Evolutionary conservation across 2,888 invertebrate species (phyloP), one percentile per base, ranked within the genome.

Genomic region (Trichopria drosophilae): DNA sequence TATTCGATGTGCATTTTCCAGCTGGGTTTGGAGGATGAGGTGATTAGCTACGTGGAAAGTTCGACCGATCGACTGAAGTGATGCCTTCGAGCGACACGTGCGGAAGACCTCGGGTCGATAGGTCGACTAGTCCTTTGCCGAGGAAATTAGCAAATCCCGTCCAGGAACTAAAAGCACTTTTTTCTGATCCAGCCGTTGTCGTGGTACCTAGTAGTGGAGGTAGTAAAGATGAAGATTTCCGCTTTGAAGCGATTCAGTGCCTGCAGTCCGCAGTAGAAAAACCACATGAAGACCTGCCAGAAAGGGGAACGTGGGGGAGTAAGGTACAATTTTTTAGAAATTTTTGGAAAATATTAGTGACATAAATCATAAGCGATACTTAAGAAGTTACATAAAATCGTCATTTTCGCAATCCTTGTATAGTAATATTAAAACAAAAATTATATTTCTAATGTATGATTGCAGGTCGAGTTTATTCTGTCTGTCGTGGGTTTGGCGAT

Each of bases 401-500:
- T n/a, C n/a, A n/a, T n/a, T n/a, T n/a, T n/a, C n/a, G n/a, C n/a
- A n/a, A n/a, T n/a, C n/a, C n/a, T n/a, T n/a, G 22, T 7, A 36
- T 36, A 10, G 3, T 5, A 6, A 19, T 5, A 32, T 29, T 12
- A 20, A 22, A 31, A 18, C 26, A 36, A 26, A 7, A 6, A 12
- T 13, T 16, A 7, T 18, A 22, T 37, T 13, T 41, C 10, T 46
- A 42, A 41, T 9, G 12, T 44, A 10, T 15, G 9, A 40, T 37
- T 43, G 73, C 31, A 72, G 72, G 55, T 80, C 44, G 83, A 82
- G 66, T 82, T 83, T 62, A 73, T 83, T 15, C 69, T 84, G 1
- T 81, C 82, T 3, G 81, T 81, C 39, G 77, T 84, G 16, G 83
- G 83, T 26, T 79, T 82, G 66, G 81, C 81, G 7, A 81, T 83